Evolutionary conservation across 2,797 vertebrate species (phyloP).

Genomic region (Uromys caudimaculatus): DNA sequence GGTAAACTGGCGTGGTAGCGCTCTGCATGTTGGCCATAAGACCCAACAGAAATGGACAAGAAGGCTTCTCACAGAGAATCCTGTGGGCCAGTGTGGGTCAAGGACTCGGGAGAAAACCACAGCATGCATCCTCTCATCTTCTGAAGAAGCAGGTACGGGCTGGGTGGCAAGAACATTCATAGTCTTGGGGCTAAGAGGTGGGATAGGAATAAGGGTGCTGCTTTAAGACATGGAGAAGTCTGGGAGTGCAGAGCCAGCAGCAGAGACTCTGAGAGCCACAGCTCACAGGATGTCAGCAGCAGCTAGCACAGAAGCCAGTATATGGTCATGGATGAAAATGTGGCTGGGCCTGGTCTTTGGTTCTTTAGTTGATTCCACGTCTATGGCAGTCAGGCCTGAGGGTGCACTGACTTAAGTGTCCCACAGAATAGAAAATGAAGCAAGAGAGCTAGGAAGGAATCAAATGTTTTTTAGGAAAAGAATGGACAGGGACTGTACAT

Average conservation of each 20-base stretch:
- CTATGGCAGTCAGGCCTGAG: neutral
- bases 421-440: neutral
- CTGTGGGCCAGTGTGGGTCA: neutral
- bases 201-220: neutral
- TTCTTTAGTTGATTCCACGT: neutral
- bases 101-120: neutral
- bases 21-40: neutral
- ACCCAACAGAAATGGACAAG: neutral
- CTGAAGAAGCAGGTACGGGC: neutral
- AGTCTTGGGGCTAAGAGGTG: neutral
- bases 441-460: neutral
- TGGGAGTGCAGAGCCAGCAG: neutral
- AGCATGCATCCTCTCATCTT: neutral
- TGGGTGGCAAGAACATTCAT: neutral
- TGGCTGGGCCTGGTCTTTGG: neutral
- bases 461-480: neutral
- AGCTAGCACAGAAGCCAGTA: neutral
- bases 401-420: neutral
- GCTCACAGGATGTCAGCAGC: neutral
- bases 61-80: slow-evolving; percentile 9
- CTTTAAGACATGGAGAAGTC: neutral
- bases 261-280: neutral
- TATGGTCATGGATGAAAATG: neutral
- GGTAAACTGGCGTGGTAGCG: neutral
- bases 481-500: neutral